phyloP scores from a whole-genome alignment of 2,888 invertebrate genomes.

The Polyploca ridens region DNA sequence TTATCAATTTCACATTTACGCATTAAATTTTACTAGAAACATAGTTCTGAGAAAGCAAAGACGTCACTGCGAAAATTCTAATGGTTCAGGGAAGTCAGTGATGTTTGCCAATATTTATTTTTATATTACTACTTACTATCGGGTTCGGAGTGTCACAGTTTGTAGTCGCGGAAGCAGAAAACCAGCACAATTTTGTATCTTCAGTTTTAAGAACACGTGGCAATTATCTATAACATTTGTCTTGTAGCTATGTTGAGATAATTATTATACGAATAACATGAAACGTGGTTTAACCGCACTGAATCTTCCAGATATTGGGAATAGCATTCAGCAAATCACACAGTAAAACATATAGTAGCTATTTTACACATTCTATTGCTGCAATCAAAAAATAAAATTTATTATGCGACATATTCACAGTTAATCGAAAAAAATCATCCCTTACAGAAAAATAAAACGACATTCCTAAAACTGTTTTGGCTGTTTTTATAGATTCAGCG shows the following conservation, averaged over 20 bases:
- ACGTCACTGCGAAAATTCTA: constrained; percentile 55
- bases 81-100: constrained; percentile 66
- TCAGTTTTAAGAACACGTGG: constrained; percentile 1
- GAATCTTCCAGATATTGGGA: no score
- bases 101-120: constrained; percentile 75
- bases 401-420: no score
- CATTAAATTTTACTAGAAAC: constrained; percentile 22
- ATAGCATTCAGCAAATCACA: no score
- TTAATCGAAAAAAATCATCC: no score
- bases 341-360: no score
- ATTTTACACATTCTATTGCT: no score
- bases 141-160: constrained; percentile 48
- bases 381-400: no score
- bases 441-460: no score
- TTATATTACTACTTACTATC: constrained; percentile 52
- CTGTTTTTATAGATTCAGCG: no score
- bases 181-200: background rate
- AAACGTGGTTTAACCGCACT: no score
- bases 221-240: background rate
- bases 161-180: constrained; percentile 27
- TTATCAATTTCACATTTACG: constrained; percentile 13
- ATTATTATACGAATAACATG: no score
- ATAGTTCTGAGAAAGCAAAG: constrained; percentile 42
- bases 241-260: background rate
- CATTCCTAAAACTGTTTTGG: no score